Base-by-base conservation (phyloP, 2,797 vertebrate species). In the Crenuchus spilurus region DNA sequence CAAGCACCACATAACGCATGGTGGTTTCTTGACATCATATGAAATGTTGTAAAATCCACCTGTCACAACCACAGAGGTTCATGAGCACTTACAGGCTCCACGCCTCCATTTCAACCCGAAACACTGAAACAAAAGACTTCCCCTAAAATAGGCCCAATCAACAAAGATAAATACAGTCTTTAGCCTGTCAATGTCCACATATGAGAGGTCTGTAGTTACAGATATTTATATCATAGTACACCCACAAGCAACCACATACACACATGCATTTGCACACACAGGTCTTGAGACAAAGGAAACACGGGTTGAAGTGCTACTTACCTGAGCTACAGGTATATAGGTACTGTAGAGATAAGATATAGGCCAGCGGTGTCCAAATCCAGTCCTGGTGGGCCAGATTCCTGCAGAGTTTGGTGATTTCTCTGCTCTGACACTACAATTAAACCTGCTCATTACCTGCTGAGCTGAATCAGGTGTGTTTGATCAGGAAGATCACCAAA, bases 111-210 rank as follows among this genome's bases (percentile, higher is more conserved):
- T 67, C 24, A 70, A 52, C 60, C 42, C 28, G 57, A 63, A 51
- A 66, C 41, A 71, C 14, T 37, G 46, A 61, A 70, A 80, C 71
- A 72, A 74, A 67, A 71, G 66, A 69, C 37, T 35, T 49, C 22
- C 48, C 55, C 64, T 70, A 46, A 78, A 72, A 75, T 44, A 51
- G 64, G 52, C 35, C 51, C 60, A 66, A 68, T 72, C 64, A 70
- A 73, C 65, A 70, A 14, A 20, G 31, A 58, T 70, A 82, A 82
- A 74, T 77, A 65, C 48, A 33, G 70, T 71, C 66, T 80, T 80
- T 70, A 80, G 39, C 51, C 44, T 58, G 67, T 57, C 62, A 70
- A 51, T 52, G 61, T 44, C 60, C 62, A 72, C 62, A 58, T 60
- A 79, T 10, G 37, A 58, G 61, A 58, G 62, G 54, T 41, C 77